Base-by-base conservation (phyloP, 2,113 vertebrate genomes). In the Gasterosteus aculeatus region DNA sequence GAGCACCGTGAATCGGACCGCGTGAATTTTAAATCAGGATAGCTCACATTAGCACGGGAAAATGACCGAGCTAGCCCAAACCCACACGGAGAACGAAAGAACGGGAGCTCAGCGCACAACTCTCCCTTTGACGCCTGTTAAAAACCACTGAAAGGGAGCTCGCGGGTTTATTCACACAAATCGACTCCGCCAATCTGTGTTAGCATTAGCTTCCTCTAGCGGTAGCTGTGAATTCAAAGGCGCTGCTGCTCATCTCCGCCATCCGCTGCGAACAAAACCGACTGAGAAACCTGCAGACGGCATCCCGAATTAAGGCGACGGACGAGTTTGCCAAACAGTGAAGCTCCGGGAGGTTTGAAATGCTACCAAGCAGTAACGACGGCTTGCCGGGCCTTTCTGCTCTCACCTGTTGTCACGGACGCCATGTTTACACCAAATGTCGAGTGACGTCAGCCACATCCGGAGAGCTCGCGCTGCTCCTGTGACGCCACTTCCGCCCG, bases 371-470 rank as follows among this genome's bases (percentile, higher is more conserved):
- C 3, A n/a, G 9, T 39, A 33, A 19, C 18, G 29, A 29, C 9
- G 1, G 47, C 3, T 51, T 16, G 12, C 74, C 73, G 74, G 83
- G 85, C 86, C 84, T 81, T 80, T 72, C 1, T 64, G 85, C 53
- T 82, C 91, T 94, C 82, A 95, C 94, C 94, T 93, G 93, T 93
- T 89, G 92, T 94, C 66, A 94, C 93, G 19, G 94, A 93, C 92
- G 94, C 94, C 94, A 95, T 95, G 86, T 93, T 94, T 83, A 56
- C 78, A 29, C 84, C 8, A 35, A 85, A 61, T 54, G 60, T 62
- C 9, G 10, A 14, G 53, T 77, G 74, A 87, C 78, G 83, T 78
- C 64, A 64, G 9, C 15, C 15, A 61, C 72, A 72, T 75, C 77
- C 85, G 80, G 60, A 54, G 29, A 33, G 26, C 19, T 62, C 19